Evolutionary conservation across 2,888 invertebrate genomes (phyloP), one percentile per base, ranked within the genome.

Genomic region (Lasius fuliginosus): DNA sequence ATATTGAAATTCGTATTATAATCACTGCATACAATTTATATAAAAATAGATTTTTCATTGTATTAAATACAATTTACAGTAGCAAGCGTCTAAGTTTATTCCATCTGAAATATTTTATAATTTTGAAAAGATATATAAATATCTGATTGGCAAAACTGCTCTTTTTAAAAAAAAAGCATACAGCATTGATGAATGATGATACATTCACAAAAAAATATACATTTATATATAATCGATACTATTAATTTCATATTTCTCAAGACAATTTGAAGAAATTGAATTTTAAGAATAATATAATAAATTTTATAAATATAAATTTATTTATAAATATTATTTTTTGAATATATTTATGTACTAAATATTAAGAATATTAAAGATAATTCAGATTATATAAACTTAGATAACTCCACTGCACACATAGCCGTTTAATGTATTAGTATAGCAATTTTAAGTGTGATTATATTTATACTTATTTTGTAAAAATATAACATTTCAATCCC

Each of bases 41-140:
- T 67, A 67, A 90, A 90, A 91, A 91, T 88, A 91, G 62, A 88
- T 77, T 81, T 86, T 11, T 71, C 86, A 67, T 85, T 67, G 42
- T 83, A 85, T 53, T 86, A 8, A 8, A 56, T 56, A 15, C 9
- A 27, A n/a, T 68, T n/a, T 33, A 30, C 30, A 74, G 5, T n/a
- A 8, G 23, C 9, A 75, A 18, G 18, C 1, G 2, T 46, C 60
- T 46, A 74, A 62, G 40, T 62, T 74, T 46, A 58, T 15, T n/a
- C n/a, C 12, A 18, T 67, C 42, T 67, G 67, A 67, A 42, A 46
- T 42, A 60, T n/a, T 36, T 60, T 1, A 3, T 30, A 18, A 74
- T 60, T n/a, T 42, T 30, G 12, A 60, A 42, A 42, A 6, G 4
- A n/a, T 15, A n/a, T 42, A 23, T 12, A 42, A 42, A 30, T 6